These are phyloP conservation scores for Cordylochernes scorpioides DNA, from an alignment of 2,888 invertebrate species.

Conservation along the genomic window DNA sequence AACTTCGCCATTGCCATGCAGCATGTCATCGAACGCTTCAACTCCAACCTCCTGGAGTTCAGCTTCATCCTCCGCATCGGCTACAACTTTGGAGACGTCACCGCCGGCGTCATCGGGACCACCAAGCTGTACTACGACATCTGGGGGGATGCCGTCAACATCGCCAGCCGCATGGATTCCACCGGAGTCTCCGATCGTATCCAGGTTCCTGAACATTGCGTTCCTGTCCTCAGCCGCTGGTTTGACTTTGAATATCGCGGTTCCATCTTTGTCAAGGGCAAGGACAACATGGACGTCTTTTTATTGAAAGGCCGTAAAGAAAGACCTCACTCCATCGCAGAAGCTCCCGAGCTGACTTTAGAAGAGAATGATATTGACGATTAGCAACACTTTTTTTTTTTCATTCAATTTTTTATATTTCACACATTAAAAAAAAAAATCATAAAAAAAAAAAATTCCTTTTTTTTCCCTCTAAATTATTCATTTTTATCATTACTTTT, in stretches of 20 bases:
- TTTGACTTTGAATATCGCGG: constrained; percentile 79
- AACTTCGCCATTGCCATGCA: constrained; percentile 82
- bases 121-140: constrained; percentile 88
- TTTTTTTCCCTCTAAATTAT: too few species aligned
- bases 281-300: constrained; percentile 78
- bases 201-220: constrained; percentile 49
- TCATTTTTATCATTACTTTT: too few species aligned
- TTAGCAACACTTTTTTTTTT: too few species aligned
- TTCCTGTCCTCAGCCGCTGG: constrained; percentile 36
- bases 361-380: too few species aligned
- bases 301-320: constrained; percentile 24
- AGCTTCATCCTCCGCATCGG: constrained; percentile 55
- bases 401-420: too few species aligned
- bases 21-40: constrained; percentile 56
- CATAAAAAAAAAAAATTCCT: too few species aligned
- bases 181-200: constrained; percentile 65
- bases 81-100: constrained; percentile 78
- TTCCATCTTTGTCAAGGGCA: constrained; percentile 82
- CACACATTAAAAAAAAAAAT: too few species aligned
- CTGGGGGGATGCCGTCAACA: constrained; percentile 95
- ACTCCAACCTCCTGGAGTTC: constrained; percentile 64
- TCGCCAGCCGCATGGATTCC: constrained; percentile 87
- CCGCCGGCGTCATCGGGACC: constrained; percentile 82
- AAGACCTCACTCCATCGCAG: too few species aligned
- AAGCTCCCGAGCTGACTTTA: too few species aligned